phyloP scores from a whole-genome alignment of 2,888 invertebrate species.

The Heliconius sara region DNA sequence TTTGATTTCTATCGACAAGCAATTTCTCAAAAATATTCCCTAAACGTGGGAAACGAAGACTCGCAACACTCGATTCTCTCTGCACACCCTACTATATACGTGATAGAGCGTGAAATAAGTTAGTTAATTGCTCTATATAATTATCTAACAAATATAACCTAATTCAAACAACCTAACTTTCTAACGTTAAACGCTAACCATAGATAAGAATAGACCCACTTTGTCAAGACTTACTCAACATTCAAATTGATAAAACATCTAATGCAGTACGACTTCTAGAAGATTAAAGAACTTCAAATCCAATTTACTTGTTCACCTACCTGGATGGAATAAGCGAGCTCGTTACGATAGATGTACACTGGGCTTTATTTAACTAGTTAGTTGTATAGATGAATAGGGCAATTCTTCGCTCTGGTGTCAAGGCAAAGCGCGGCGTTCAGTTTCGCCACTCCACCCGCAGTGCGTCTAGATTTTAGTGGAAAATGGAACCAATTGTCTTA shows the following conservation, averaged over 20 bases:
- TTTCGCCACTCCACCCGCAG: not conserved
- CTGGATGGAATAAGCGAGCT: conserved; percentile 50
- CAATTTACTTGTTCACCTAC: conserved; percentile 58
- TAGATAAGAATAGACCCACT: not conserved
- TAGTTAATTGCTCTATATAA: no score
- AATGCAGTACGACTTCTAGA: conserved; percentile 41
- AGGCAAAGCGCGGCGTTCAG: not conserved
- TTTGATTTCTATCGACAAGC: no score
- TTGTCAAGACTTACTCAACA: not conserved
- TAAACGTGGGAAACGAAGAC: no score
- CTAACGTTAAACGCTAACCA: not conserved
- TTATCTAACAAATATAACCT: not conserved
- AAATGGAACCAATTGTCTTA: no score
- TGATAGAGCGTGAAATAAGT: no score
- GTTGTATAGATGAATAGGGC: not conserved
- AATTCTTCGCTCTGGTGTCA: not conserved
- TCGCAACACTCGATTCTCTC: no score
- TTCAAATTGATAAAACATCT: conserved; percentile 3
- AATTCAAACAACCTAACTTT: not conserved
- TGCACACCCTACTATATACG: no score
- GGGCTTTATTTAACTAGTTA: conserved; percentile 14
- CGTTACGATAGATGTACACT: conserved; percentile 43
- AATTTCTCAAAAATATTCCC: no score
- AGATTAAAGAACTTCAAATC: conserved; percentile 62
- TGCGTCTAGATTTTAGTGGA: not conserved